These are phyloP conservation scores for Lymantria dispar DNA, from an alignment of 2,888 invertebrate species.

Conservation along the genomic window DNA sequence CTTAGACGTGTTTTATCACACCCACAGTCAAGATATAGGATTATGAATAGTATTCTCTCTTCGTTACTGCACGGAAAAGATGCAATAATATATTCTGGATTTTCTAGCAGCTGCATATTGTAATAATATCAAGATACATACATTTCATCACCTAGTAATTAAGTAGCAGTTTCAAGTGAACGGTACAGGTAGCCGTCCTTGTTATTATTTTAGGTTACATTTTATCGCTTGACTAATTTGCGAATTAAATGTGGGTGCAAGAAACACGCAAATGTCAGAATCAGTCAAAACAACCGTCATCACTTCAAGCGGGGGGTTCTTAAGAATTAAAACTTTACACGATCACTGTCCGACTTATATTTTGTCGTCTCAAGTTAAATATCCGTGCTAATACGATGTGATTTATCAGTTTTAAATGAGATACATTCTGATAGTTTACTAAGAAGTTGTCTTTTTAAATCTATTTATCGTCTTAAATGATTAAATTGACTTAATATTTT, in stretches of 20 bases:
- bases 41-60: no score
- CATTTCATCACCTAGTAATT: no score
- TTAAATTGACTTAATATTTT: neutral
- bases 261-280: conserved; percentile 66
- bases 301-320: conserved; percentile 54
- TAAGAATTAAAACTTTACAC: conserved; percentile 32
- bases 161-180: neutral
- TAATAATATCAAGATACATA: no score
- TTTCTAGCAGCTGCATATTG: no score
- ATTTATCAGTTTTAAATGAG: conserved; percentile 42
- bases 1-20: no score
- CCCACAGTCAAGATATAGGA: no score
- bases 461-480: neutral
- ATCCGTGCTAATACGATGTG: conserved; percentile 57
- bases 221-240: conserved; percentile 39
- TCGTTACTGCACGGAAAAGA: no score
- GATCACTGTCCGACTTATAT: conserved; percentile 43
- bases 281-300: conserved; percentile 79
- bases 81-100: no score
- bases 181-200: conserved; percentile 32
- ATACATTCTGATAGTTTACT: conserved; percentile 16
- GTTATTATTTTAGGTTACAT: conserved; percentile 29
- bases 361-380: conserved; percentile 50
- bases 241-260: conserved; percentile 24
- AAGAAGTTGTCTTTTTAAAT: conserved; percentile 8